A percentile compares a stretch with the other conserved stretches of the same genome.
Conservation (phyloP, 2,113 vertebrate genomes). For the Peromyscus leucopus region DNA sequence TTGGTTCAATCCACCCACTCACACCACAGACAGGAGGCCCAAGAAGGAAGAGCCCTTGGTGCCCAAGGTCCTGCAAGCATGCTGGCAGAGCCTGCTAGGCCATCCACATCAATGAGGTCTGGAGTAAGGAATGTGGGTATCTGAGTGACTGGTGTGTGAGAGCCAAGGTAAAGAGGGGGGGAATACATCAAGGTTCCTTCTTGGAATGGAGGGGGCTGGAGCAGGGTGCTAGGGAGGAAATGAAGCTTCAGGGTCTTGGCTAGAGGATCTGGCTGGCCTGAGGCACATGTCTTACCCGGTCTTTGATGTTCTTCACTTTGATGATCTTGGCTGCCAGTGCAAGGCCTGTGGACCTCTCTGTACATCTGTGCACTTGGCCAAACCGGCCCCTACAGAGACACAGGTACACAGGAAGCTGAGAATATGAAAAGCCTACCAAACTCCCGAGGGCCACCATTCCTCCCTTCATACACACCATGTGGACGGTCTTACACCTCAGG, state of each 20-base stretch:
- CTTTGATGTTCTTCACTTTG: slow-evolving; percentile 92
- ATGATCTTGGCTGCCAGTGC: slow-evolving; percentile 94
- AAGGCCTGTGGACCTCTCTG: slow-evolving; percentile 90
- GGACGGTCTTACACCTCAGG: neutral
- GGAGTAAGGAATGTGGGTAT: neutral
- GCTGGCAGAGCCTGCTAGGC: neutral
- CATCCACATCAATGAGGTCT: fast-evolving
- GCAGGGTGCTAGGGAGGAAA: neutral
- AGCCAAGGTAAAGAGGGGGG: neutral
- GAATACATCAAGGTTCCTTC: neutral
- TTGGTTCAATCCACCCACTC: neutral
- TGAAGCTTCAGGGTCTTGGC: neutral
- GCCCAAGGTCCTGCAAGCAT: neutral
- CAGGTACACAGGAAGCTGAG: slow-evolving; percentile 33
- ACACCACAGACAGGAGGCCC: neutral
- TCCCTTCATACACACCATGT: neutral
- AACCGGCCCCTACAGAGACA: slow-evolving; percentile 91
- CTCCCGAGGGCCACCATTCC: fast-evolving
- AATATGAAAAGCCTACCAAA: neutral
- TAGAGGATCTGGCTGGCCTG: neutral
- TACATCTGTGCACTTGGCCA: slow-evolving; percentile 94
- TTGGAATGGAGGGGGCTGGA: neutral
- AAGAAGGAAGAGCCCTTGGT: neutral
- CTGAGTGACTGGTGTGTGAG: neutral
- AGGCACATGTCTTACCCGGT: slow-evolving; percentile 87